Evolutionary conservation across 2,797 vertebrate genomes (phyloP), one percentile per base, ranked within the genome.

Genomic region (Lutjanus campechanus): DNA sequence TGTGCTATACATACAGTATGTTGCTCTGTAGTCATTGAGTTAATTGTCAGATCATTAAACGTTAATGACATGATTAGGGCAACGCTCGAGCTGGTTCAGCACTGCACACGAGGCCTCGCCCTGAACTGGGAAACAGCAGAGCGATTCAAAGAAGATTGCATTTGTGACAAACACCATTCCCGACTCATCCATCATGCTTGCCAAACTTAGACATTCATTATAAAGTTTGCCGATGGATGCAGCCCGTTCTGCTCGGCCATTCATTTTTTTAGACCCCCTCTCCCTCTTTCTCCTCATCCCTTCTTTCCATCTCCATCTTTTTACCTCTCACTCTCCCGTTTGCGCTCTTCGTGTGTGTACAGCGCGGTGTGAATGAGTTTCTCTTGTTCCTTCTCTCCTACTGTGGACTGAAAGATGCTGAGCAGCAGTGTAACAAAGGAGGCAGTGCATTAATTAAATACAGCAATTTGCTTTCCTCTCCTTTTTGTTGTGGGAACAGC

Each of bases 391-490:
- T 85, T 77, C 77, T 81, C 82, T 83, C 70, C 77, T 63, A 67
- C 85, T 83, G 89, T 82, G 83, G 89, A 94, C 79, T 79, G 82
- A 93, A 96, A 96, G 93, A 94, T 95, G 95, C 96, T 96, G 95
- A 96, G 93, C 93, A 86, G 92, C 87, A 86, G 85, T 91, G 83
- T 90, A 95, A 94, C 92, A 93, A 93, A 91, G 83, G 90, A 93
- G 91, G 91, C 92, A 92, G 91, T 92, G 91, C 94, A 95, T 96
- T 96, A 96, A 96, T 96, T 96, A 96, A 95, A 95, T 87, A 88
- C 93, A 92, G 93, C 94, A 95, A 95, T 96, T 95, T 95, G 91
- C 95, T 94, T 94, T 93, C 93, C 93, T 94, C 83, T 95, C 88
- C 86, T 88, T 94, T 95, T 94, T 93, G 93, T 93, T 93, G 93